phyloP scores from a whole-genome alignment of 2,113 vertebrate species.

The Sander lucioperca region DNA sequence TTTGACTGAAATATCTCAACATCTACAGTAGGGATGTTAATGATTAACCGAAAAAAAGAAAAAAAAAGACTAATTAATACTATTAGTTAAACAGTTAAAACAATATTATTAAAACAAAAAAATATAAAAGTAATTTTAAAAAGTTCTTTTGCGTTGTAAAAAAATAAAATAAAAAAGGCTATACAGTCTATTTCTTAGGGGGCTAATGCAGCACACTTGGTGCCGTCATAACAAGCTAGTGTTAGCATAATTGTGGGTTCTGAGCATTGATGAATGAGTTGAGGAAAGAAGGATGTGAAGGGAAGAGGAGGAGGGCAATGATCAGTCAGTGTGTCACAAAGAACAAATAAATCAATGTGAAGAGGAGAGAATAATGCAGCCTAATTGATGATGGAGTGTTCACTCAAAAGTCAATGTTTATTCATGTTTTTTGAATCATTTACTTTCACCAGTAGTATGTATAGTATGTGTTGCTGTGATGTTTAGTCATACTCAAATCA shows the following conservation, averaged over 20 bases:
- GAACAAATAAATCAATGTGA: conserved; percentile 49
- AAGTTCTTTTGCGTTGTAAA: too few species aligned
- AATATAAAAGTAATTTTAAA: too few species aligned
- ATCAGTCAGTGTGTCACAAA: conserved; percentile 44
- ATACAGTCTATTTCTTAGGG: not conserved
- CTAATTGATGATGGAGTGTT: conserved; percentile 27
- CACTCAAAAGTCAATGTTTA: not conserved
- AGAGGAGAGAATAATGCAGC: conserved; percentile 23
- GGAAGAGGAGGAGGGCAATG: conserved; percentile 1
- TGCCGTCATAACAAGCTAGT: conserved; percentile 55
- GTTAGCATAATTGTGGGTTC: conserved; percentile 50
- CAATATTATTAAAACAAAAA: too few species aligned
- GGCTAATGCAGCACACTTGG: conserved; percentile 37
- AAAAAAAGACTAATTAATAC: too few species aligned
- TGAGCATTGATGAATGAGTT: conserved; percentile 56
- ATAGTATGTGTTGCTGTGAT: not conserved
- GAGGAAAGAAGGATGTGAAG: conserved; percentile 5
- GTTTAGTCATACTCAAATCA: not conserved
- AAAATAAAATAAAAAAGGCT: too few species aligned
- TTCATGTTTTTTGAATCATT: not conserved
- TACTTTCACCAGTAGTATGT: not conserved
- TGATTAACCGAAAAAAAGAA: too few species aligned
- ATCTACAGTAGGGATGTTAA: not conserved
- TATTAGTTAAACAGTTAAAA: too few species aligned
- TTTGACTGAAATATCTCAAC: not conserved